phyloP scores from a whole-genome alignment of 1,140 invertebrate genomes.

The Dryas iulia region DNA sequence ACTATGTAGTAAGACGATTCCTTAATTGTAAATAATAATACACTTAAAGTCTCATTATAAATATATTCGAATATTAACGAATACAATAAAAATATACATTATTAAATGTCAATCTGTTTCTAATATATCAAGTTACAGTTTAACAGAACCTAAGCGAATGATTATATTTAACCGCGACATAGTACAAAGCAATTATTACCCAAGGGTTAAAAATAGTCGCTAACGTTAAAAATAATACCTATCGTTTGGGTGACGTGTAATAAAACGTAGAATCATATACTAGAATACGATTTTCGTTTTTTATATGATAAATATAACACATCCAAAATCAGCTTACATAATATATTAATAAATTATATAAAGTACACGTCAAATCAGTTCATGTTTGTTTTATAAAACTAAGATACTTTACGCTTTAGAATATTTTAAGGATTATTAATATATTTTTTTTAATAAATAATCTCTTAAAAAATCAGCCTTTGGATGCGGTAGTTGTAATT shows the following conservation, averaged over 20 bases:
- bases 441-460: not conserved
- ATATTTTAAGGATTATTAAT: not conserved
- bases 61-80: not conserved
- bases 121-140: conserved; percentile 28
- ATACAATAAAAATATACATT: not conserved
- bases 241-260: conserved; percentile 45
- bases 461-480: not conserved
- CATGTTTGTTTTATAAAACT: not conserved
- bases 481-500: not conserved
- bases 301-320: not conserved
- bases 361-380: no score
- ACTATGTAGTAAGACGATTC: no score
- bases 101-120: not conserved
- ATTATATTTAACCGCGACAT: conserved; percentile 35
- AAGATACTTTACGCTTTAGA: not conserved
- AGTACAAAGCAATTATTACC: conserved; percentile 49
- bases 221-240: conserved; percentile 56
- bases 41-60: not conserved
- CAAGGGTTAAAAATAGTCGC: conserved; percentile 56
- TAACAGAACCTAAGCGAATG: conserved; percentile 21
- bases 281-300: not conserved
- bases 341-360: not conserved
- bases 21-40: not conserved
- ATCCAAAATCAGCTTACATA: not conserved
- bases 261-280: conserved; percentile 21